These are phyloP conservation scores for Oryzias melastigma DNA, from an alignment of 2,113 vertebrate genomes.

Conservation along the genomic window DNA sequence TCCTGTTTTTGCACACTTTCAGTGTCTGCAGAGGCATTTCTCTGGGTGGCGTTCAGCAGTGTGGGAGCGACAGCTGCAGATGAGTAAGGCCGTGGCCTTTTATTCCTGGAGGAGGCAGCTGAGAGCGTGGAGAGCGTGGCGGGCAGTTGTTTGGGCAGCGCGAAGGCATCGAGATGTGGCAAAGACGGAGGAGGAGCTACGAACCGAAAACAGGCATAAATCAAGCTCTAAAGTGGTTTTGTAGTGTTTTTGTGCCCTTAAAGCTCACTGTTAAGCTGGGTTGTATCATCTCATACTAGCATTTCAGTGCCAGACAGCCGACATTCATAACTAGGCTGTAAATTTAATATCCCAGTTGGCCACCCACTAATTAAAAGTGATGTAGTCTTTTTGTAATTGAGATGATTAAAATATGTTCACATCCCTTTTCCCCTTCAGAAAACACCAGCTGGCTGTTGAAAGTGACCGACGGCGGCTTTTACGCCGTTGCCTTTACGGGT, in stretches of 20 bases:
- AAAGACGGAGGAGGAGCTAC: slow-evolving; percentile 78
- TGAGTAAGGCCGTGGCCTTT: slow-evolving; percentile 86
- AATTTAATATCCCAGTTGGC: neutral
- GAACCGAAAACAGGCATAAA: slow-evolving; percentile 84
- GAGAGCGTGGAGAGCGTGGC: slow-evolving; percentile 85
- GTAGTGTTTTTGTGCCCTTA: neutral
- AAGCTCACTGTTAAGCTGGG: neutral
- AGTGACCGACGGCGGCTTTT: slow-evolving; percentile 80
- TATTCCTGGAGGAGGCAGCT: slow-evolving; percentile 88
- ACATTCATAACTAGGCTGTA: neutral
- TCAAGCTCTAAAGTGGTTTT: neutral
- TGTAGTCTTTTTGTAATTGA: slow-evolving; percentile 6
- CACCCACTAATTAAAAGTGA: neutral
- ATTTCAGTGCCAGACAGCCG: neutral
- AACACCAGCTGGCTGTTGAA: slow-evolving; percentile 78
- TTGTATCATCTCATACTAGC: neutral
- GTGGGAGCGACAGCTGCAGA: slow-evolving; percentile 80
- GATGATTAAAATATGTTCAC: neutral
- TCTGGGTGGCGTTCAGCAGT: slow-evolving; percentile 87
- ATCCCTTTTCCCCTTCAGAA: slow-evolving; percentile 68
- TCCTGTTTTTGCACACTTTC: neutral
- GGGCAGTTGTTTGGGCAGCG: slow-evolving; percentile 77
- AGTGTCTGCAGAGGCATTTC: slow-evolving; percentile 90
- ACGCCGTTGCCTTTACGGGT: slow-evolving; percentile 77
- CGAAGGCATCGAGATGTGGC: slow-evolving; percentile 75